These are phyloP conservation scores for Lutjanus campechanus DNA, from an alignment of 2,797 vertebrate genomes.

Conservation along the genomic window DNA sequence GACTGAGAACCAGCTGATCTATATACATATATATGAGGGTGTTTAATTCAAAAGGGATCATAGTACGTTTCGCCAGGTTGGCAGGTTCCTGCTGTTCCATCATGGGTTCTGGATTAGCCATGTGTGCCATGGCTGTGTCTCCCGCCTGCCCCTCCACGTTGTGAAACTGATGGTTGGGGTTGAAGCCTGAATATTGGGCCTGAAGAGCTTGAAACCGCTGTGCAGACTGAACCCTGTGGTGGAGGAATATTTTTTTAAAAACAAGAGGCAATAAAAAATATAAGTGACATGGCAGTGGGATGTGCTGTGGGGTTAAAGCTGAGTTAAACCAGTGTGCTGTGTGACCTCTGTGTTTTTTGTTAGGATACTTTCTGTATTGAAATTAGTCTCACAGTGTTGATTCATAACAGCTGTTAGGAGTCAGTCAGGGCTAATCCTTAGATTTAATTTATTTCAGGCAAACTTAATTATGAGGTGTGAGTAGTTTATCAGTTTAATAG, in stretches of 20 bases:
- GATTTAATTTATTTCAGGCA: too few species aligned
- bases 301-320: not conserved
- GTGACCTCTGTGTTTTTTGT: not conserved
- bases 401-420: not conserved
- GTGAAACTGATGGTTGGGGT: constrained; percentile 64
- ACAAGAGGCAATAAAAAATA: not conserved
- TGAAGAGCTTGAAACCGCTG: constrained; percentile 87
- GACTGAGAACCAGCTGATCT: constrained; percentile 4
- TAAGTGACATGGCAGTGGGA: not conserved
- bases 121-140: constrained; percentile 69
- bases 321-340: not conserved
- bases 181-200: constrained; percentile 76
- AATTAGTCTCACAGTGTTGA: not conserved
- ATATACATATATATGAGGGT: not conserved
- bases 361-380: not conserved
- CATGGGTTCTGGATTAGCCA: constrained; percentile 69
- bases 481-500: too few species aligned
- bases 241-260: constrained; percentile 65
- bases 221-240: constrained; percentile 84
- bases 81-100: constrained; percentile 73
- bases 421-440: not conserved
- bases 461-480: too few species aligned
- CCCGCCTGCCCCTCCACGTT: constrained; percentile 62
- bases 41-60: not conserved
- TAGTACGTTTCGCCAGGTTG: constrained; percentile 76